Evolutionary conservation across 1,140 invertebrate species (phyloP).

Genomic region (Nasonia longicornis): DNA sequence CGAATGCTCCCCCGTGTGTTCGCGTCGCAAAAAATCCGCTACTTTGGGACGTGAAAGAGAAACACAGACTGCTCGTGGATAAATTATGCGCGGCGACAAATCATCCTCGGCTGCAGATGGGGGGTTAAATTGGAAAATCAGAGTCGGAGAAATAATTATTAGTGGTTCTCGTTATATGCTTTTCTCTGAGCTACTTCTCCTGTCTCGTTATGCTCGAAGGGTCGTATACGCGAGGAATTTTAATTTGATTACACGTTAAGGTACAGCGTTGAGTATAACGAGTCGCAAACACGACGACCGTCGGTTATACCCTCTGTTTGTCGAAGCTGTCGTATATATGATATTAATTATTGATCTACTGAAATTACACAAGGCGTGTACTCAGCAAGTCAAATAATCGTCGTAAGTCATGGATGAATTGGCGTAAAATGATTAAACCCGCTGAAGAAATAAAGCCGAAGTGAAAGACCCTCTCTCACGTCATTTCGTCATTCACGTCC

Average conservation of each 20-base stretch:
- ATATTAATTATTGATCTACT: too few relatives aligned
- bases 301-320: too few relatives aligned
- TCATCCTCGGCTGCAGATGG: neutral
- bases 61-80: neutral
- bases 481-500: constrained; percentile 9
- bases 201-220: neutral
- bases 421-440: too few relatives aligned
- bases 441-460: too few relatives aligned
- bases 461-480: neutral
- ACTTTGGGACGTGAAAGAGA: neutral
- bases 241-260: neutral
- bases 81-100: neutral
- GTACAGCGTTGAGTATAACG: too few relatives aligned
- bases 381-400: too few relatives aligned
- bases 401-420: too few relatives aligned
- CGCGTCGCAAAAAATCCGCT: too few relatives aligned
- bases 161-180: neutral
- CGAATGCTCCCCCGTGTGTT: neutral
- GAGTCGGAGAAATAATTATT: neutral
- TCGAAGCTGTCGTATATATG: too few relatives aligned
- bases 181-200: too few relatives aligned
- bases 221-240: neutral
- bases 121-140: neutral
- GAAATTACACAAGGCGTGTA: too few relatives aligned
- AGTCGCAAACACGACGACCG: too few relatives aligned